A percentile compares a stretch with the other conserved stretches of the same genome.
phyloP scores from a whole-genome alignment of 2,113 vertebrate species.

The Myrmecophaga tridactyla region DNA sequence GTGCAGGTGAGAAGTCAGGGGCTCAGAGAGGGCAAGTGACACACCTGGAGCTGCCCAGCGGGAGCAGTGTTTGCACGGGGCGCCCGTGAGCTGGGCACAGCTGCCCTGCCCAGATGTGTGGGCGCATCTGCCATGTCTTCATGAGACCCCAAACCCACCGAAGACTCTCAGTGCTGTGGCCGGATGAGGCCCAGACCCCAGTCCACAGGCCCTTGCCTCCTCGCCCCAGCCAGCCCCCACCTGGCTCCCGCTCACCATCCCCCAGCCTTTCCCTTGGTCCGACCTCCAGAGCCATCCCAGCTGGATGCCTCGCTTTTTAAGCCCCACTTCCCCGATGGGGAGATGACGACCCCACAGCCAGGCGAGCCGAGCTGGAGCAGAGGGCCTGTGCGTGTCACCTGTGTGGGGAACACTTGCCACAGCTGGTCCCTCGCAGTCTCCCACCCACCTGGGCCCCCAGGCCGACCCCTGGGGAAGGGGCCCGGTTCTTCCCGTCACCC shows the following conservation, averaged over 20 bases:
- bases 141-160: neutral
- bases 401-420: no score
- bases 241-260: no score
- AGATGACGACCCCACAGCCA: no score
- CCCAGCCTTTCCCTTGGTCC: neutral
- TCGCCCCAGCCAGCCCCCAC: no score
- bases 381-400: no score
- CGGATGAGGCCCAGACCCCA: neutral
- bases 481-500: no score
- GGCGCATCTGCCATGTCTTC: neutral
- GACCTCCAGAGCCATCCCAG: no score
- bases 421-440: no score
- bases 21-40: neutral
- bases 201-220: no score
- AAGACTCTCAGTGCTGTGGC: neutral
- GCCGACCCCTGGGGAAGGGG: no score
- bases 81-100: rapidly evolving
- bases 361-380: no score
- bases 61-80: neutral
- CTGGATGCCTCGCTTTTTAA: neutral
- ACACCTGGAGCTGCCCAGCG: rapidly evolving
- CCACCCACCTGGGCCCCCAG: no score
- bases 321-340: rapidly evolving
- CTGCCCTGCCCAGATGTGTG: neutral
- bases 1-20: neutral